Base-by-base conservation (phyloP, 2,797 vertebrate genomes). In the Chelon auratus region DNA sequence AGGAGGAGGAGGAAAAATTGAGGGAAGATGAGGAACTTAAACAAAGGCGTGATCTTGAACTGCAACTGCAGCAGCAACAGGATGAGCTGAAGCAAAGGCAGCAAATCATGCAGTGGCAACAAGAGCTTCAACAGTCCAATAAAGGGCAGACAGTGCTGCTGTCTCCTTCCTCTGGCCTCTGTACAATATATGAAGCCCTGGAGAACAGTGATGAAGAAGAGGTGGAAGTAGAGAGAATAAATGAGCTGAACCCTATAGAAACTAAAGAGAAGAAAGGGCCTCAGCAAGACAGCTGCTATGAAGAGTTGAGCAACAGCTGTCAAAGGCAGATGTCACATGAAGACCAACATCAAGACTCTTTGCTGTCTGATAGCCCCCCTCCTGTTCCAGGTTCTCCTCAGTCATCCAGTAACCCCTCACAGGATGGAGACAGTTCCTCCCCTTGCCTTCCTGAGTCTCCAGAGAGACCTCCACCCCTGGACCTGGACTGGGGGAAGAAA, bases 121-220 rank as follows among this genome's bases (percentile, higher is more conserved):
- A 94, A 54, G 94, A 94, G 84, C 84, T 94, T 67, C 87, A 89
- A 13, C 75, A 89, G 71, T 66, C 84, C 0, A 85, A 70, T 3
- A 88, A 92, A 72, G 80, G 53, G n/a, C 87, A 87, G 77, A 43
- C 89, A 0, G 82, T 73, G 33, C 63, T 89, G 56, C 67, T 93
- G 61, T 94, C 94, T 0, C 91, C 94, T 0, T 92, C 93, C 33
- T 91, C 93, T 0, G 93, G 90, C 33, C 94, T 95, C 55, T 92
- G 95, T 82, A 97, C 96, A 47, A 97, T 97, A 81, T 97, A 97
- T 18, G 96, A 97, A 81, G 87, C 94, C 1, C 87, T 95, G 4
- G 96, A 97, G 84, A 86, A 87, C n/a, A 92, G 92, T 3, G 94
- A 88, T 1, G 77, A 92, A 36, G 93, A 95, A 54, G 93, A 89